Evolutionary conservation across 92 coral and sea anemone genomes (phyloP), one percentile per base, ranked within the genome.

Genomic region (Bergia sp.): DNA sequence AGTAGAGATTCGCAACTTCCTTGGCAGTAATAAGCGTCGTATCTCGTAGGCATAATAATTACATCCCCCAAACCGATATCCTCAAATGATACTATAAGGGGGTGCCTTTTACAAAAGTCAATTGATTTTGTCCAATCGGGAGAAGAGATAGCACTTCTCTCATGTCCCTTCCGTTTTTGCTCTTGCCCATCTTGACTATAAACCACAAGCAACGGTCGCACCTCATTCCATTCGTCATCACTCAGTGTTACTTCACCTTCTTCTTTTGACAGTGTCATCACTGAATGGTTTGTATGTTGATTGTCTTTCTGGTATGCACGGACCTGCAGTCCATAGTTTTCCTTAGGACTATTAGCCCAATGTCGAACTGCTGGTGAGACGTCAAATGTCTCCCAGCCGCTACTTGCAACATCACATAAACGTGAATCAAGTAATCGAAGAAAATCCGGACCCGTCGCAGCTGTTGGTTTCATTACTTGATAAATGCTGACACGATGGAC

Each of bases 41-140:
- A 96, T 1, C 96, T 96, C 8, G 91, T 93, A 7, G 99, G 99
- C 4, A 98, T 98, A 21, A 94, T 93, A 36, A 96, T 95, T 98
- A 98, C 95, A 44, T 94, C 96, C 53, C 92, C 90, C 99, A 98
- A 96, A 15, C 93, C 91, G 41, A 96, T 94, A 50, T 95, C 98
- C 12, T 74, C 81, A 86, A 96, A 96, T 86, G 94, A 91, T 55
- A 96, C 99, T 58, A 86, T 91, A 13, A 96, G 92, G 57, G 93
- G 94, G 61, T 91, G 98, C 69, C 95, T 84, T 36, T 89, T 90
- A 85, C 99, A 96, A 74, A 79, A 93, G 11, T 90, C 37, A 57
- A 21, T 77, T 1, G 86, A 61, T 20, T 90, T 92, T 7, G 83
- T 69, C 65, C 81, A 9, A 41, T 7, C 78, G 21, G 77, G 82